Percentiles rank a stretch among this genome's conserved stretches.
phyloP scores from a whole-genome alignment of 2,113 vertebrate species.

The Gracilinanus agilis region DNA sequence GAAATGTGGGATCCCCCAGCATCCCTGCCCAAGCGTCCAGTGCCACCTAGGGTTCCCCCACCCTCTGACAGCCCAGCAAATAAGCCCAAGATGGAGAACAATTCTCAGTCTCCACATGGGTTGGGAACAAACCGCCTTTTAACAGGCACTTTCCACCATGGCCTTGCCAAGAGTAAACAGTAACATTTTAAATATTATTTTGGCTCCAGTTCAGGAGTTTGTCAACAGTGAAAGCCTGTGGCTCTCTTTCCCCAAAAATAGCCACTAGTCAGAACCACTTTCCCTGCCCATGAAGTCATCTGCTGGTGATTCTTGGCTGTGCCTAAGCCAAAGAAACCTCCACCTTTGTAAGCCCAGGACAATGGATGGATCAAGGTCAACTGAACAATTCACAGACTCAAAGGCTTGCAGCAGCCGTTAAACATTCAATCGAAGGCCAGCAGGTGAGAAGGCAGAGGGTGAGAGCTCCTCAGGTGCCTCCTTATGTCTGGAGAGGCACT shows the following conservation, averaged over 20 bases:
- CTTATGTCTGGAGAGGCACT: background rate
- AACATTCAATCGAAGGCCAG: background rate
- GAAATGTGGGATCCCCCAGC: background rate
- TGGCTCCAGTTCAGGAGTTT: constrained; percentile 1
- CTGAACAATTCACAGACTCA: constrained; percentile 6
- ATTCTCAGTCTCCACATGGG: background rate
- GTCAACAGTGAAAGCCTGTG: background rate
- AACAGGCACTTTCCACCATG: background rate
- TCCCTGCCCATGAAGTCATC: background rate
- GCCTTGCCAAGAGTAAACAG: background rate
- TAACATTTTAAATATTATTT: background rate
- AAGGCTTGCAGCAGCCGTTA: background rate
- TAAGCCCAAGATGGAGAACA: background rate
- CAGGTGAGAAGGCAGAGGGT: constrained; percentile 1
- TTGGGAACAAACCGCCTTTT: background rate
- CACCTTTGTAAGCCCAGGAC: constrained; percentile 32
- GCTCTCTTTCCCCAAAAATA: constrained; percentile 18
- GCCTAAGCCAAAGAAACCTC: constrained; percentile 9
- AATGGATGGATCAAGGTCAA: constrained; percentile 21
- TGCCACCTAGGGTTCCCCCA: background rate
- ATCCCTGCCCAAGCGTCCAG: background rate
- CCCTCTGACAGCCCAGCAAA: background rate
- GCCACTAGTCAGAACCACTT: background rate
- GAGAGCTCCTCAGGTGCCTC: background rate
- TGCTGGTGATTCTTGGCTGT: constrained; percentile 12